phyloP scores from a whole-genome alignment of 2,888 invertebrate species.

The Phortica magna region DNA sequence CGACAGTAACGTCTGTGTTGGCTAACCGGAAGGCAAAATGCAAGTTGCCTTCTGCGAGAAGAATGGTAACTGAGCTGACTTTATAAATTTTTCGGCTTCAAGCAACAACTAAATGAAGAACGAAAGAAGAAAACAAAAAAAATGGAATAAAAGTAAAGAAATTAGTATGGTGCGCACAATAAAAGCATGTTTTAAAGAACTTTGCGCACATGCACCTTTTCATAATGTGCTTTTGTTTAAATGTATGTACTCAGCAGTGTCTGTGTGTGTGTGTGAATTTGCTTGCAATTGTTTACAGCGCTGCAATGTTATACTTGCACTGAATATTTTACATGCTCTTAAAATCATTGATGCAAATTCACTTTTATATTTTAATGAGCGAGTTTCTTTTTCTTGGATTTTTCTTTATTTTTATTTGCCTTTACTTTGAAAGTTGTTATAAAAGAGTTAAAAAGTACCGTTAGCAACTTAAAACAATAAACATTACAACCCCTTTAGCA shows the following conservation, averaged over 20 bases:
- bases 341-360: not conserved
- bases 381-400: not conserved
- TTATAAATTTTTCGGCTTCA: conserved; percentile 5
- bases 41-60: conserved; percentile 11
- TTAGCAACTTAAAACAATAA: no score
- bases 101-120: not conserved
- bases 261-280: not conserved
- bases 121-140: not conserved
- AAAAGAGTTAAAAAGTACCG: no score
- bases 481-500: no score
- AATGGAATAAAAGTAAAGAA: not conserved
- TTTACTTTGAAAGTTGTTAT: not conserved
- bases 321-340: not conserved
- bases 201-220: not conserved
- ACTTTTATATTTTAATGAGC: not conserved
- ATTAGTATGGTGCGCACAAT: not conserved
- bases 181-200: not conserved
- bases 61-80: conserved; percentile 4
- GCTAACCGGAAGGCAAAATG: conserved; percentile 21
- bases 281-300: no score
- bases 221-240: no score
- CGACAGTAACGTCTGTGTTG: not conserved
- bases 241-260: not conserved
- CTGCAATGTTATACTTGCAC: not conserved
- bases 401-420: not conserved